A percentile compares a stretch with the other conserved stretches of the same genome.
These are phyloP conservation scores for Sminthopsis crassicaudata DNA, from an alignment of 2,113 vertebrate genomes.

Conservation along the genomic window DNA sequence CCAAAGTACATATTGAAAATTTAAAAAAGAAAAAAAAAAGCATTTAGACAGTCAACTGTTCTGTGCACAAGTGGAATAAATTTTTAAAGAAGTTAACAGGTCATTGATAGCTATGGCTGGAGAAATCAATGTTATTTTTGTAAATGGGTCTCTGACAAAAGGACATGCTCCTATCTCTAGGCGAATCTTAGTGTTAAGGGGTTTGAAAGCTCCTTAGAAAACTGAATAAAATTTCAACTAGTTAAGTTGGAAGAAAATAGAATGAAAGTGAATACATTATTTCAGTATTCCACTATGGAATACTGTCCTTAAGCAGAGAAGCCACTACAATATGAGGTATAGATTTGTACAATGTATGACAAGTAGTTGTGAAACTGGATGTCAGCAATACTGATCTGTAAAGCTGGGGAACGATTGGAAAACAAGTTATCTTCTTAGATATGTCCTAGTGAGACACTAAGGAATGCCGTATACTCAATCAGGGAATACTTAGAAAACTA, in stretches of 20 bases:
- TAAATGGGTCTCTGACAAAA: background rate
- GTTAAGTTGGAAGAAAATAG: background rate
- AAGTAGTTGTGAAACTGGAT: background rate
- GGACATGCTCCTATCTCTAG: background rate
- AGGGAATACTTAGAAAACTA: constrained; percentile 45
- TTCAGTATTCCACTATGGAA: background rate
- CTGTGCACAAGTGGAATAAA: background rate
- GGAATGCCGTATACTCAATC: background rate
- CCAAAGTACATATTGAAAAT: background rate
- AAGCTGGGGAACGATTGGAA: background rate
- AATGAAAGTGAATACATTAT: background rate
- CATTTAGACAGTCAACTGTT: background rate
- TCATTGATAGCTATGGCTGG: background rate
- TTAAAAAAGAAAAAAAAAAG: constrained; percentile 20
- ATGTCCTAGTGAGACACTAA: background rate
- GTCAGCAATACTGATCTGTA: background rate
- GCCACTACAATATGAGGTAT: background rate
- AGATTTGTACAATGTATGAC: background rate
- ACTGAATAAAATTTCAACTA: background rate
- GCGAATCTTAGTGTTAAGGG: background rate
- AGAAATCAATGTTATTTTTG: background rate
- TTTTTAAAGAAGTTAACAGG: background rate
- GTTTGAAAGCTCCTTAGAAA: background rate
- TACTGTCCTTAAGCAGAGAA: background rate
- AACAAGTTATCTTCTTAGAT: background rate